Base-by-base conservation (phyloP, 2,113 vertebrate genomes). In the Cephalopterus ornatus region DNA sequence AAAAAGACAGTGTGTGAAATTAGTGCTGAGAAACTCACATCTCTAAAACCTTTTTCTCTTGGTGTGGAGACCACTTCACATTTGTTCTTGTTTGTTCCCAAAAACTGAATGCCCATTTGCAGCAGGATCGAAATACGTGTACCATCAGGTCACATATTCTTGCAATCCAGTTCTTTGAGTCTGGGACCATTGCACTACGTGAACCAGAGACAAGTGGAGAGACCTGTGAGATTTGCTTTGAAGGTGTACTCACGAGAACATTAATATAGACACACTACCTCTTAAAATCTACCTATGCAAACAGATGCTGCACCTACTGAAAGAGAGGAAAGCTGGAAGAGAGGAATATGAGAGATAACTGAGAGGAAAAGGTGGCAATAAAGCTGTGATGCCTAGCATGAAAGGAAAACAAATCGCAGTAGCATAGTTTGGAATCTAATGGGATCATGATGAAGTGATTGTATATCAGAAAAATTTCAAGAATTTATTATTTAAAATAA, bases 121-220 rank as follows among this genome's bases (percentile, higher is more conserved):
- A 56, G 8, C 13, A 72, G 18, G 6, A 53, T 67, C 12, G 1
- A 85, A 55, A 62, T 50, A 46, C 0, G 0, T 32, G 20, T 18
- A 58, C 7, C 7, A 18, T 3, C 27, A 67, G 22, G 53, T 72
- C 17, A 39, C 20, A 28, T 8, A 22, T 66, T 37, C 58, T 70
- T 52, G 23, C 26, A 79, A 79, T 27, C 4, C n/a, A 49, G 3
- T 37, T 94, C 28, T 79, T 63, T 85, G 28, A 59, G 6, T 37
- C 24, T 75, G 22, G 24, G 11, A 46, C 63, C 26, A 11, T 72
- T 67, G 11, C 28, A 41, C 17, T 37, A 11, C 26, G 11, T n/a
- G 17, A 88, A 46, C 4, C 14, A 75, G 82, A 70, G 35, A 41
- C 7, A 55, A 17, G 35, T 53, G 21, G n/a, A 52, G 8, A 52